Percentiles rank a stretch among this genome's conserved stretches.
Evolutionary conservation across 2,888 invertebrate species (phyloP).

Genomic region (Melanchra persicariae): DNA sequence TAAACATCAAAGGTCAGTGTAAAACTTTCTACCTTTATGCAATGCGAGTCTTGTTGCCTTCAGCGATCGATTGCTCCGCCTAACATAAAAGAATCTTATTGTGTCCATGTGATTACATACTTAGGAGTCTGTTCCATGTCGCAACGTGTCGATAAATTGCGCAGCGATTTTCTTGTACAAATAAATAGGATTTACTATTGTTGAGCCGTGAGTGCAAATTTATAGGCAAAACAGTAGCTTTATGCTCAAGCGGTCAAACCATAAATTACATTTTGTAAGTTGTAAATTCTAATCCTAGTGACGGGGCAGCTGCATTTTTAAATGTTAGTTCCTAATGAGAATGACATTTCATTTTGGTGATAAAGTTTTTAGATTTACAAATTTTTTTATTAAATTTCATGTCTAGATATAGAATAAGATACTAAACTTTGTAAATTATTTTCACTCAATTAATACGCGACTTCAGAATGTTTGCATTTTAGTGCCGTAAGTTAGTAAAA

Average conservation of each 20-base stretch:
- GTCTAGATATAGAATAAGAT: too few species aligned
- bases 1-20: slow-evolving; percentile 89
- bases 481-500: too few species aligned
- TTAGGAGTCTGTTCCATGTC: slow-evolving; percentile 9
- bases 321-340: neutral
- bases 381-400: too few species aligned
- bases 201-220: slow-evolving; percentile 27
- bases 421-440: neutral
- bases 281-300: slow-evolving; percentile 5
- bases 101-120: slow-evolving; percentile 10
- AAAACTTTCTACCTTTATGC: slow-evolving; percentile 31
- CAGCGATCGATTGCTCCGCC: slow-evolving; percentile 49
- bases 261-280: slow-evolving; percentile 27
- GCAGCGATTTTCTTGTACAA: slow-evolving; percentile 45
- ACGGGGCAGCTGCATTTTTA: slow-evolving; percentile 3
- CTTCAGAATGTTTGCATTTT: neutral
- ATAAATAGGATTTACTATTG: slow-evolving; percentile 15
- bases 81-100: slow-evolving; percentile 16
- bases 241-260: slow-evolving; percentile 14
- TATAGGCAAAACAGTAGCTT: slow-evolving; percentile 31
- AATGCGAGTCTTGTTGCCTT: slow-evolving; percentile 33
- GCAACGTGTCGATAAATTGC: slow-evolving; percentile 35
- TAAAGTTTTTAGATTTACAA: neutral
- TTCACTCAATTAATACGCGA: neutral
- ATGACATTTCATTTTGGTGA: neutral